Evolutionary conservation across 2,888 invertebrate species (phyloP).

Genomic region (Yponomeuta plumbellus): DNA sequence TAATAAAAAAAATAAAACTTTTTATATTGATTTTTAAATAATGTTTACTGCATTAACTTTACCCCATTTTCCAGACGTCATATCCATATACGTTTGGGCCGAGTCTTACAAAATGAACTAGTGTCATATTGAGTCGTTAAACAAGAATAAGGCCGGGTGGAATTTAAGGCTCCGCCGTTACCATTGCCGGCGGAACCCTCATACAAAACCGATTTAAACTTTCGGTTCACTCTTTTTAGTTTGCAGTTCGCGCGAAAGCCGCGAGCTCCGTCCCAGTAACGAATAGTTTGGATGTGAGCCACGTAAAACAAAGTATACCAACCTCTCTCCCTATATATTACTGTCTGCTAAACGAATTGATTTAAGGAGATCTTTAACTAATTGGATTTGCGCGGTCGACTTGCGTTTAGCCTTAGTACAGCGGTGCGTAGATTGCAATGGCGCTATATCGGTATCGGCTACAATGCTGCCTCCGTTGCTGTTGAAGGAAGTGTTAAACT

Average conservation of each 20-base stretch:
- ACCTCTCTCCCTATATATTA: constrained; percentile 48
- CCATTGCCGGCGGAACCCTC: constrained; percentile 1
- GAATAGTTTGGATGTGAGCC: constrained; percentile 68
- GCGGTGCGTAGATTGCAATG: constrained; percentile 24
- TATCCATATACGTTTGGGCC: too few species aligned
- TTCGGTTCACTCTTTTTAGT: constrained; percentile 39
- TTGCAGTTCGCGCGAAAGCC: constrained; percentile 41
- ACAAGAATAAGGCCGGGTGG: neutral
- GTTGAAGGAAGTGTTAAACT: neutral
- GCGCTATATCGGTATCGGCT: neutral
- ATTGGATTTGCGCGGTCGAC: constrained; percentile 64
- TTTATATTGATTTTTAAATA: too few species aligned
- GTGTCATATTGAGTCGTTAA: too few species aligned
- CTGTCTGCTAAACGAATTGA: constrained; percentile 67
- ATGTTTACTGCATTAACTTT: too few species aligned
- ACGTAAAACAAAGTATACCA: constrained; percentile 59
- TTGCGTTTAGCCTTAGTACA: constrained; percentile 47
- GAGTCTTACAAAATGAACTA: too few species aligned
- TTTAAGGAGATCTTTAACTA: constrained; percentile 69
- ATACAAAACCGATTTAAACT: constrained; percentile 10
- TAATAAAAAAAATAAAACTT: too few species aligned
- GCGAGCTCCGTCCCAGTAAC: constrained; percentile 51
- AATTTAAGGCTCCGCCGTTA: neutral
- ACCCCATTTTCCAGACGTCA: too few species aligned
- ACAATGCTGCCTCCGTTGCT: neutral